Conservation (phyloP, 2,797 vertebrate species). For the Dromococcyx pavoninus region DNA sequence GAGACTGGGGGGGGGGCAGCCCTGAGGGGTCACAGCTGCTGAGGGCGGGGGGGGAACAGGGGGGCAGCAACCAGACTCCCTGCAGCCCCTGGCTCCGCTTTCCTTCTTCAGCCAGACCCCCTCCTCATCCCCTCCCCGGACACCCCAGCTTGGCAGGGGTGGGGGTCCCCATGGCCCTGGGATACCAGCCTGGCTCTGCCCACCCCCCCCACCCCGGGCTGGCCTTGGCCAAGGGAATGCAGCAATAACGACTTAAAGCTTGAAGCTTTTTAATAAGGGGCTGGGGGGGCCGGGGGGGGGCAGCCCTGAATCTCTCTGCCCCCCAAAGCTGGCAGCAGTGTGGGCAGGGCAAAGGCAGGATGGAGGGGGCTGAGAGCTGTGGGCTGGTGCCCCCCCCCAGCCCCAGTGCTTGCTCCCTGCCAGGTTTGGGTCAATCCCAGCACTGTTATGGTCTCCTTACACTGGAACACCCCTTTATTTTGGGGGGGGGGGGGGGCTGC, state of each 20-base stretch:
- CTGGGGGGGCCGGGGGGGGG: background rate
- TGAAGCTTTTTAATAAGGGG: background rate
- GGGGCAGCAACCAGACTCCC: background rate
- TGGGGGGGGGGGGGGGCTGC: no score
- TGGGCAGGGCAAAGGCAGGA: background rate
- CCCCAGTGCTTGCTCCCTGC: background rate
- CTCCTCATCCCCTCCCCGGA: no score
- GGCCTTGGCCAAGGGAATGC: background rate
- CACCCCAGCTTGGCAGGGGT: no score
- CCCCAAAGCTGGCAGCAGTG: background rate
- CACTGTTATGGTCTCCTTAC: background rate
- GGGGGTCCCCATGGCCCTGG: background rate
- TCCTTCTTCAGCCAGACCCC: background rate
- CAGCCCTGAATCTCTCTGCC: background rate
- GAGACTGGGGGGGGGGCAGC: background rate
- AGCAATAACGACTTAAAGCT: background rate
- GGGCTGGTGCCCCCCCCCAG: background rate
- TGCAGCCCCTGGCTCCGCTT: background rate
- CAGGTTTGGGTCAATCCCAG: background rate
- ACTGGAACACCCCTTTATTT: background rate
- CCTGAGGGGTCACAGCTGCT: background rate
- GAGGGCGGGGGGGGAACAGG: background rate
- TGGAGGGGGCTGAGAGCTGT: no score
- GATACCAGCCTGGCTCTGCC: background rate
- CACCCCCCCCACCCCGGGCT: accelerated